Evolutionary conservation across 2,113 vertebrate genomes (phyloP).

Genomic region (Tachysurus vachellii): DNA sequence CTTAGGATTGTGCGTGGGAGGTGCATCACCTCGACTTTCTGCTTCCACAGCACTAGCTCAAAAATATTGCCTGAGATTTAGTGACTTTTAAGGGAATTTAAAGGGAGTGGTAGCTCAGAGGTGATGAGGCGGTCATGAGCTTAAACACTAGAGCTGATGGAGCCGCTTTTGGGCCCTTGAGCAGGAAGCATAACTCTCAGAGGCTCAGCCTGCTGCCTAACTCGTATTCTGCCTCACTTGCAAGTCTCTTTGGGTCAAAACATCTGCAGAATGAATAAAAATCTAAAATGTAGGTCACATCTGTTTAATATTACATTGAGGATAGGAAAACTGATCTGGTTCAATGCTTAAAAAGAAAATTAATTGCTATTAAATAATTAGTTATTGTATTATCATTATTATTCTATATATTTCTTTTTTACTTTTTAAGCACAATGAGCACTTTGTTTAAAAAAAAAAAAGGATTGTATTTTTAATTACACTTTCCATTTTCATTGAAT

Average conservation of each 20-base stretch:
- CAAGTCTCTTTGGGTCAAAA: background rate
- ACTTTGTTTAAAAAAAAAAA: background rate
- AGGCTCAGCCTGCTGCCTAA: background rate
- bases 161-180: background rate
- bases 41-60: background rate
- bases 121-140: background rate
- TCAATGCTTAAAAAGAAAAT: background rate
- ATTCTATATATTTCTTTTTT: background rate
- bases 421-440: background rate
- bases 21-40: background rate
- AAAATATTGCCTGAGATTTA: background rate
- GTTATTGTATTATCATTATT: background rate
- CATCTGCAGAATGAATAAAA: background rate
- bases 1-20: background rate
- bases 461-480: background rate
- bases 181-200: constrained; percentile 6
- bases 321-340: background rate
- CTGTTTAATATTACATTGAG: constrained; percentile 11
- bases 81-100: background rate
- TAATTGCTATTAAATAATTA: background rate
- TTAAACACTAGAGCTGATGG: background rate
- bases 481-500: background rate
- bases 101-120: background rate
- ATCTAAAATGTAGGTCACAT: constrained; percentile 6
- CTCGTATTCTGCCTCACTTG: background rate